phyloP scores from a whole-genome alignment of 2,113 vertebrate species.

The Coregonus clupeaformis region DNA sequence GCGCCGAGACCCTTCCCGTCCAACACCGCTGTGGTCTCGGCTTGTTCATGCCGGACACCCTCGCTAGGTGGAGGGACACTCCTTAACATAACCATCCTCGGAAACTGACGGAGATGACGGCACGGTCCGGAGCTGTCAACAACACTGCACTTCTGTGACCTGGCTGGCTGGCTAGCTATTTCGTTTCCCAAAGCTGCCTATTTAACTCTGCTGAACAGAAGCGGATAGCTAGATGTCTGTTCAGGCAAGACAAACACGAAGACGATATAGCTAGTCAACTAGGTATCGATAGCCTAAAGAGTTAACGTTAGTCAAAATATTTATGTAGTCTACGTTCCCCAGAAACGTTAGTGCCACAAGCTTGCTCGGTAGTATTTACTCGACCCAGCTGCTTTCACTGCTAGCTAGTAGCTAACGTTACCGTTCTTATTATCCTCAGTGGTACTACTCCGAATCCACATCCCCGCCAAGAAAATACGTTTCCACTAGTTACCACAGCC shows the following conservation, averaged over 20 bases:
- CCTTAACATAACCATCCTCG: slow-evolving; percentile 81
- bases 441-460: no score
- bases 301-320: background rate
- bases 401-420: no score
- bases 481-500: no score
- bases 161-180: background rate
- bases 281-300: background rate
- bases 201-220: background rate
- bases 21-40: slow-evolving; percentile 87
- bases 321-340: background rate
- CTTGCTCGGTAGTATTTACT: no score
- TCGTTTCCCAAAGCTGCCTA: slow-evolving; percentile 13
- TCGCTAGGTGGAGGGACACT: slow-evolving; percentile 81
- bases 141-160: no score
- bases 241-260: background rate
- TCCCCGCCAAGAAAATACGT: no score
- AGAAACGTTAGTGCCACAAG: no score
- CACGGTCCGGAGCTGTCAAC: background rate
- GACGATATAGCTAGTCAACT: no score
- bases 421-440: no score
- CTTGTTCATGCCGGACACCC: slow-evolving; percentile 84
- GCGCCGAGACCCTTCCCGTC: slow-evolving; percentile 83
- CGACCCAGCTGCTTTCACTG: no score
- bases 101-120: background rate
- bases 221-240: background rate